A percentile compares a stretch with the other conserved stretches of the same genome.
phyloP scores from a whole-genome alignment of 2,113 vertebrate species.

The Sus scrofa region T2T-Sscrofa CM000814.6:99421001-99421500 shows the following conservation, averaged over 20 bases:
- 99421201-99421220: conserved; percentile 50
- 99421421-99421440: neutral
- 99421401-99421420: neutral
- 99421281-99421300: conserved; percentile 65
- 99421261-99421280: conserved; percentile 42
- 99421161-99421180: conserved; percentile 71
- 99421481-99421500: neutral
- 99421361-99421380: conserved; percentile 48
- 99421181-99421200: conserved; percentile 65
- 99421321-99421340: conserved; percentile 55
- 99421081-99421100: fast-evolving
- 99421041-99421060: conserved; percentile 57
- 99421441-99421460: neutral
- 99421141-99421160: conserved; percentile 62
- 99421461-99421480: neutral
- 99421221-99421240: conserved; percentile 9
- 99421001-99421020: conserved; percentile 73
- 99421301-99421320: conserved; percentile 63
- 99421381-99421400: neutral
- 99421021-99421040: conserved; percentile 70
- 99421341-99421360: neutral
- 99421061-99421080: conserved; percentile 54
- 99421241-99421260: conserved; percentile 29
- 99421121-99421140: neutral
- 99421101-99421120: conserved; percentile 61